Evolutionary conservation across 2,888 invertebrate genomes (phyloP), one percentile per base, ranked within the genome.

Genomic region (Acanthococcus lagerstroemiae): DNA sequence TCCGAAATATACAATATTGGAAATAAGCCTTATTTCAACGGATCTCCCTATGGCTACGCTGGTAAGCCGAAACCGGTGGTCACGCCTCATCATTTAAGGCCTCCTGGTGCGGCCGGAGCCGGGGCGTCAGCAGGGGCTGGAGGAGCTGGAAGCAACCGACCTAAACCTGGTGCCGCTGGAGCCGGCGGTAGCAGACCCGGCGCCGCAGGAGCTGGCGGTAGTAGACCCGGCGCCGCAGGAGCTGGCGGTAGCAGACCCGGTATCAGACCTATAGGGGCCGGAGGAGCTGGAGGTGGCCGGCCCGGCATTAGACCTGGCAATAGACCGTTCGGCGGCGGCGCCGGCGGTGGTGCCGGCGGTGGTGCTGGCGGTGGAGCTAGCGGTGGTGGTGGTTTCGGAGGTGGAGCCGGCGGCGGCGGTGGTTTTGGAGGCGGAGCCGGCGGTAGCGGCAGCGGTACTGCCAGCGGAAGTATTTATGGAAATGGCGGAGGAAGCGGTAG

Each of bases 51-150:
- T 27, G 65, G 60, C 0, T 67, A 58, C 37, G 54, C 58, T 22
- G 68, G 66, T 0, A 66, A 57, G 19, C 30, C 63, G 1, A 66
- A 57, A 24, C 30, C 63, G 1, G 44, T 26, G 21, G 65, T 63
- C 24, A 63, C 15, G 9, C 63, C 63, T 9, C 52, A 63, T 37
- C 63, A 54, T 19, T 27, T 63, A 1, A 63, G 30, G n/a, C 52
- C 52, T 7, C 17, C 21, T 21, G 30, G 66, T 52, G 65, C 65
- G 4, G 66, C 44, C 30, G 69, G 67, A 0, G 21, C 6, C 19
- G 72, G 72, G 71, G 67, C 70, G 72, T 72, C 65, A 37, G 45
- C 12, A 4, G 54, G 60, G 6, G 71, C 74, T 72, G 73, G 71
- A 71, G 68, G 68, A 70, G 65, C 61, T 69, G 72, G 67, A 58